phyloP scores from a whole-genome alignment of 2,888 invertebrate species.

The Tinea pellionella region DNA sequence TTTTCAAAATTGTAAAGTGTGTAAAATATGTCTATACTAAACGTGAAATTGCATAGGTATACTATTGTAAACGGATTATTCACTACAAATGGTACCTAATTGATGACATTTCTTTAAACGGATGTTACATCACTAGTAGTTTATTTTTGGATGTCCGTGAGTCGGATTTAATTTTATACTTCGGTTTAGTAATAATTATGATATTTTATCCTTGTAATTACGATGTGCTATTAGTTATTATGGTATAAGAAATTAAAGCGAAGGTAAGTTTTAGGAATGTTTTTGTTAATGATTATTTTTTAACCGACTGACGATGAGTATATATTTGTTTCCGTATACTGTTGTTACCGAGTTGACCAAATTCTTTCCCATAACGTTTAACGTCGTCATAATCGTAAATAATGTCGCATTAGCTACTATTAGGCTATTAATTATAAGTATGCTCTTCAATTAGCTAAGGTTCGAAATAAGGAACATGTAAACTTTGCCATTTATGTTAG shows the following conservation, averaged over 20 bases:
- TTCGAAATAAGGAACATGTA: no score
- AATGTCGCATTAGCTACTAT: not conserved
- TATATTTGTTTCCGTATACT: not conserved
- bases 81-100: no score
- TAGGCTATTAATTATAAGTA: no score
- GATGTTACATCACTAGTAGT: slow-evolving; percentile 17
- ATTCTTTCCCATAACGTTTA: slow-evolving; percentile 1
- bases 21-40: no score
- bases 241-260: not conserved
- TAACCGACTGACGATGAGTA: not conserved
- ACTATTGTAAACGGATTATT: no score
- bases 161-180: slow-evolving; percentile 25
- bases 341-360: not conserved
- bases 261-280: not conserved
- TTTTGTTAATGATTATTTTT: not conserved
- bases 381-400: slow-evolving; percentile 2
- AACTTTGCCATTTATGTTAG: no score
- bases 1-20: no score
- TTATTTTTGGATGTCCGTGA: slow-evolving; percentile 44
- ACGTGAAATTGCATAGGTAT: no score
- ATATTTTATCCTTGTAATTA: slow-evolving; percentile 5
- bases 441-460: no score
- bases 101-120: not conserved
- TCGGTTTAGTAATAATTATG: slow-evolving; percentile 19
- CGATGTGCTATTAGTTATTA: slow-evolving; percentile 8